Conservation (phyloP, 2,888 invertebrate genomes). For the Balanococcus diminutus region DNA sequence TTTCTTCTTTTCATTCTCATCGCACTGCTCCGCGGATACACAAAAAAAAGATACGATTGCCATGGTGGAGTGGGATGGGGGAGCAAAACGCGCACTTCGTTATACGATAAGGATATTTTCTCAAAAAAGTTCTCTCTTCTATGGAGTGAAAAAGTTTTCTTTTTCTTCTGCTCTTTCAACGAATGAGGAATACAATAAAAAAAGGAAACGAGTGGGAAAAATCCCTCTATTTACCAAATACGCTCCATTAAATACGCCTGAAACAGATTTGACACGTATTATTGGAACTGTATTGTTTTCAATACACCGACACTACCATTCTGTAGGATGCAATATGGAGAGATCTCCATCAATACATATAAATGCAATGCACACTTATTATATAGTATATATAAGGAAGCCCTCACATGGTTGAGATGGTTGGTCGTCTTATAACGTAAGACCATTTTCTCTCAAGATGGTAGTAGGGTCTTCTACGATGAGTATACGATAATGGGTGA, state of each 20-base stretch:
- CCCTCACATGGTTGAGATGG: neutral
- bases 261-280: slow-evolving; percentile 26
- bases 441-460: neutral
- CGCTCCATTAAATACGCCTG: slow-evolving; percentile 32
- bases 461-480: neutral
- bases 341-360: neutral
- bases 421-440: neutral
- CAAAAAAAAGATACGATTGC: neutral
- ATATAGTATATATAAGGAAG: neutral
- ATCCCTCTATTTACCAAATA: slow-evolving; percentile 33
- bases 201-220: slow-evolving; percentile 9
- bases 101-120: neutral
- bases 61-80: neutral
- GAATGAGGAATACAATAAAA: neutral
- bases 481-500: neutral
- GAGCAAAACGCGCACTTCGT: neutral
- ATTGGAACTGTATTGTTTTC: slow-evolving; percentile 34
- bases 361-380: neutral
- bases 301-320: neutral
- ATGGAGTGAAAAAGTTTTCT: neutral
- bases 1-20: neutral
- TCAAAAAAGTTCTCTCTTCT: neutral
- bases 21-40: too few relatives aligned
- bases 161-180: neutral
- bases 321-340: neutral